phyloP scores from a whole-genome alignment of 2,797 vertebrate genomes.

The Streptopelia turtur region DNA sequence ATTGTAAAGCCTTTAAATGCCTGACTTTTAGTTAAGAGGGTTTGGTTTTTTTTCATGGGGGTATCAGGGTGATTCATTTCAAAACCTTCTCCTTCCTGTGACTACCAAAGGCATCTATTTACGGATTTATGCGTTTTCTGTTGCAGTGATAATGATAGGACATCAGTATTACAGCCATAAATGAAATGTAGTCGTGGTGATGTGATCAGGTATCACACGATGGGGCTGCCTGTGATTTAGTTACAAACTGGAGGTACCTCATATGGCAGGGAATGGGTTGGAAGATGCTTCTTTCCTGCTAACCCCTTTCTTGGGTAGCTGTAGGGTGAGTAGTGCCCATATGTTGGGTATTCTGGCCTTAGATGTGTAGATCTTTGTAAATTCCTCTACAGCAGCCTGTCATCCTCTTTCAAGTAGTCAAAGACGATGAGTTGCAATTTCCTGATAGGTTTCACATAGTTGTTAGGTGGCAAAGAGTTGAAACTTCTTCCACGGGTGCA shows the following conservation, averaged over 20 bases:
- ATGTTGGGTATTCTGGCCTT: not conserved
- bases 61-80: not conserved
- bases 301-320: not conserved
- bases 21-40: not conserved
- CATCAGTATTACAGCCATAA: not conserved
- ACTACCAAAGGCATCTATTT: rapidly evolving
- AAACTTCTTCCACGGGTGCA: not conserved
- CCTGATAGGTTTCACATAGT: not conserved
- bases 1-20: not conserved
- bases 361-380: not conserved
- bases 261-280: not conserved
- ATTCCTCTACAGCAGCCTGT: not conserved
- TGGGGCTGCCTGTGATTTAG: not conserved
- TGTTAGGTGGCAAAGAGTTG: not conserved
- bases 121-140: not conserved
- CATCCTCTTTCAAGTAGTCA: rapidly evolving
- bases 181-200: rapidly evolving
- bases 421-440: not conserved
- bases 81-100: not conserved
- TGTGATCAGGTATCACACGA: rapidly evolving
- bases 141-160: not conserved
- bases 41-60: not conserved
- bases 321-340: not conserved
- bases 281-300: not conserved
- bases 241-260: not conserved